These are phyloP conservation scores for Melanogrammus aeglefinus DNA, from an alignment of 2,797 vertebrate species.

Conservation along the genomic window DNA sequence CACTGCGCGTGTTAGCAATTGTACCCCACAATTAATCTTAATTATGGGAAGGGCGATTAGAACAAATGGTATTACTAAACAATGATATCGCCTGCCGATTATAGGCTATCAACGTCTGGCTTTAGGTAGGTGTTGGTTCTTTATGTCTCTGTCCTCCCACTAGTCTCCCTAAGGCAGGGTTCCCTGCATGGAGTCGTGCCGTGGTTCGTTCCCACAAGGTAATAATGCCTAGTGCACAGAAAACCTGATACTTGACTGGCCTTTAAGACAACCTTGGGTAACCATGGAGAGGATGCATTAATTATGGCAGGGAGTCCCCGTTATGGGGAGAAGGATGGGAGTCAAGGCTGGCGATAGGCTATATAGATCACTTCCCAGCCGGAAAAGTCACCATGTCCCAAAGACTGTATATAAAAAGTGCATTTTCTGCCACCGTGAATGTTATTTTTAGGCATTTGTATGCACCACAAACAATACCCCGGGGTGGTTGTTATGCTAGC, in stretches of 20 bases:
- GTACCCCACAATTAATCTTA: neutral
- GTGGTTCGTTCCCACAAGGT: conserved; percentile 39
- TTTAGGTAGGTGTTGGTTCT: neutral
- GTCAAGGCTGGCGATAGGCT: neutral
- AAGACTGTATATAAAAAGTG: neutral
- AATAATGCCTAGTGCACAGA: conserved; percentile 45
- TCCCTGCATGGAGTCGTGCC: conserved; percentile 37
- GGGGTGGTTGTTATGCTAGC: neutral
- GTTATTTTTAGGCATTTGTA: neutral
- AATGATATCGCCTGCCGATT: neutral
- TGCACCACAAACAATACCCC: neutral
- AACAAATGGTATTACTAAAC: neutral
- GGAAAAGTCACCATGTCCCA: neutral
- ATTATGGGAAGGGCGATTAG: neutral
- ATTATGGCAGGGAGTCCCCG: conserved; percentile 67
- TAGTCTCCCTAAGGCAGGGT: neutral
- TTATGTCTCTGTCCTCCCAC: no score
- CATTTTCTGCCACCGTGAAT: conserved; percentile 15
- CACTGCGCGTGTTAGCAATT: conserved; percentile 14
- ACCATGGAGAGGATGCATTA: conserved; percentile 77
- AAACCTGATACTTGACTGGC: conserved; percentile 73
- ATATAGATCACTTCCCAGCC: neutral
- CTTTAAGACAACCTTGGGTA: conserved; percentile 74
- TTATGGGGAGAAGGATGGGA: conserved; percentile 32
- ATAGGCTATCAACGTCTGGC: neutral